These are phyloP conservation scores for Proterorhinus semilunaris DNA, from an alignment of 2,113 vertebrate genomes.

Conservation along the genomic window DNA sequence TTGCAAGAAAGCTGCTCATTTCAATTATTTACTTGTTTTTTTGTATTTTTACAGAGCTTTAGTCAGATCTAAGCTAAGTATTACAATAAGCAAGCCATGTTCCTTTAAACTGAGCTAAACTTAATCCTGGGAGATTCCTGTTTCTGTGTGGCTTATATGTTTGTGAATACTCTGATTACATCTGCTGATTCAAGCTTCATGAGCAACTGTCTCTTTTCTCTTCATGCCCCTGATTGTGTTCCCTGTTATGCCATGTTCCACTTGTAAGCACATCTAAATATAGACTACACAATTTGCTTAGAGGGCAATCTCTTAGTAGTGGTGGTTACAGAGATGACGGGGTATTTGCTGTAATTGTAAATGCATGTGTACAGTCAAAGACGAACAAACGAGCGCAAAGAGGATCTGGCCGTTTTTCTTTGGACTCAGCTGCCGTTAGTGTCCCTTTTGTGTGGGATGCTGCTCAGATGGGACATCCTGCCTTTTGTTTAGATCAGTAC, in stretches of 20 bases:
- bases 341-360: conserved; percentile 70
- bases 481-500: conserved; percentile 38
- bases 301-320: conserved; percentile 64
- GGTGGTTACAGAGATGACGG: conserved; percentile 61
- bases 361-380: conserved; percentile 62
- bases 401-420: conserved; percentile 45
- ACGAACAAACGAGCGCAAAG: conserved; percentile 43
- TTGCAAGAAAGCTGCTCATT: too few species aligned
- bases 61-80: conserved; percentile 23
- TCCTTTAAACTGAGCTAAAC: conserved; percentile 22
- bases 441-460: conserved; percentile 40
- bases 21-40: background rate
- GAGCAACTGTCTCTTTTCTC: conserved; percentile 28
- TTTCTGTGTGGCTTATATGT: conserved; percentile 30
- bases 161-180: conserved; percentile 38
- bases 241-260: conserved; percentile 58
- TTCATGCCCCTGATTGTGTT: conserved; percentile 41
- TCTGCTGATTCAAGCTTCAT: conserved; percentile 30
- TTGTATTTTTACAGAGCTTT: background rate
- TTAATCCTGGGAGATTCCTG: conserved; percentile 31
- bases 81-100: conserved; percentile 12
- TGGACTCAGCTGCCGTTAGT: conserved; percentile 58
- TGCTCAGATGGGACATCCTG: conserved; percentile 48
- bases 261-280: conserved; percentile 68
- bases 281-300: conserved; percentile 66